These are phyloP conservation scores for Geotrupes spiniger DNA, from an alignment of 2,888 invertebrate genomes.

Conservation along the genomic window DNA sequence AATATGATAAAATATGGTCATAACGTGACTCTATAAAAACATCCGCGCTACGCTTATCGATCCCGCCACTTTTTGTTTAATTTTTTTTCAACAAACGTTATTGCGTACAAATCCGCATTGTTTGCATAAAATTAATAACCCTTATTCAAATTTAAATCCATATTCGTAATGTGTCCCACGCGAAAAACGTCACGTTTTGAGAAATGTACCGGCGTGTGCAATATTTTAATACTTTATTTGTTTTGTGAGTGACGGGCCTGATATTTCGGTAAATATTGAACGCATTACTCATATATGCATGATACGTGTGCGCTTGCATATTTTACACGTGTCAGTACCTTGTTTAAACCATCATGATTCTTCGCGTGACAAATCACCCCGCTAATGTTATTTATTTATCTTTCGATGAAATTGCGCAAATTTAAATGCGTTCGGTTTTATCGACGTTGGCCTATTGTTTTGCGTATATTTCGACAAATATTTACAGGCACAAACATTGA, in stretches of 20 bases:
- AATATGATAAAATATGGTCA: no score
- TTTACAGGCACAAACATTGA: slow-evolving; percentile 1
- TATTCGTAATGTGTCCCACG: neutral
- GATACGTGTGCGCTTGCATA: slow-evolving; percentile 46
- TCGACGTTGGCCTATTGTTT: neutral
- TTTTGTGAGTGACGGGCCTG: slow-evolving; percentile 20
- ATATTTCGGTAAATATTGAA: slow-evolving; percentile 42
- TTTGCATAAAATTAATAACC: no score
- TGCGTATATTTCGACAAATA: slow-evolving; percentile 1
- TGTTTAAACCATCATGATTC: slow-evolving; percentile 45
- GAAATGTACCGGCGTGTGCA: slow-evolving; percentile 8
- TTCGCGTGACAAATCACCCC: slow-evolving; percentile 38
- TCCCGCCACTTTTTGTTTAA: no score
- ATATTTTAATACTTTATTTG: slow-evolving; percentile 28
- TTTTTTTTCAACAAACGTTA: no score
- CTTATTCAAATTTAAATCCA: no score
- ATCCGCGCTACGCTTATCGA: no score
- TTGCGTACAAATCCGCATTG: no score
- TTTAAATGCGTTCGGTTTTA: neutral
- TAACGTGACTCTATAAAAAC: no score
- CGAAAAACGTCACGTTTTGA: slow-evolving; percentile 9
- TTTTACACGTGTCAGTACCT: slow-evolving; percentile 45
- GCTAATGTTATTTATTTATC: slow-evolving; percentile 32
- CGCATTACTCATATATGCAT: slow-evolving; percentile 39
- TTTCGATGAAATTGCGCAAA: slow-evolving; percentile 24